These are phyloP conservation scores for Panopea generosa DNA, from an alignment of 2,888 invertebrate species.

Conservation along the genomic window DNA sequence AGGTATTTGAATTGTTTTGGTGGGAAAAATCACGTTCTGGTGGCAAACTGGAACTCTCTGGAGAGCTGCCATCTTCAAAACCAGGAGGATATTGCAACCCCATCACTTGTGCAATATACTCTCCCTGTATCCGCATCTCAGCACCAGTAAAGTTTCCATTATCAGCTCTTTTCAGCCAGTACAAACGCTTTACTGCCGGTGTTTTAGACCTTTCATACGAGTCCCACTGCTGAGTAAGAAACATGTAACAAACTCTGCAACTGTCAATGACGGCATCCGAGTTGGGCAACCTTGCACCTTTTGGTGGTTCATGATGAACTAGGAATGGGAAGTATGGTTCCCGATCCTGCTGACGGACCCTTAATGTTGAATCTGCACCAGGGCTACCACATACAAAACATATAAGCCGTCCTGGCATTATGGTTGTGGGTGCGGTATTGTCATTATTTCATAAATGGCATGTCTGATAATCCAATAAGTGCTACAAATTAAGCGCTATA, in stretches of 20 bases:
- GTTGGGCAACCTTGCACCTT: slow-evolving; percentile 87
- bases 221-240: slow-evolving; percentile 96
- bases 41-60: slow-evolving; percentile 31
- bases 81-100: slow-evolving; percentile 82
- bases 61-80: slow-evolving; percentile 55
- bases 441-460: too few relatives aligned
- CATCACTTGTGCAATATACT: slow-evolving; percentile 95
- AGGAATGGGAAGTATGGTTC: slow-evolving; percentile 95
- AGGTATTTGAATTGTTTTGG: slow-evolving; percentile 10
- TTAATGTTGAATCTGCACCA: slow-evolving; percentile 76
- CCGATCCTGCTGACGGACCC: slow-evolving; percentile 73
- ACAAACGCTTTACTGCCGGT: slow-evolving; percentile 94
- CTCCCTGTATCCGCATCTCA: slow-evolving; percentile 93
- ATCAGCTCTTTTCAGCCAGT: slow-evolving; percentile 96
- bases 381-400: slow-evolving; percentile 84
- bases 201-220: slow-evolving; percentile 93
- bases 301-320: slow-evolving; percentile 94
- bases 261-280: slow-evolving; percentile 88
- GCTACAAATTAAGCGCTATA: too few relatives aligned
- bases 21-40: slow-evolving; percentile 39
- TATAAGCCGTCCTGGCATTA: slow-evolving; percentile 75
- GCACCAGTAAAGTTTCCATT: slow-evolving; percentile 92
- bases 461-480: too few relatives aligned
- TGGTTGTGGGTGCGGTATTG: too few relatives aligned
- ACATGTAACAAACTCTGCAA: slow-evolving; percentile 94